These are phyloP conservation scores for Holotrichia oblita DNA, from an alignment of 1,140 invertebrate genomes.

Conservation along the genomic window DNA sequence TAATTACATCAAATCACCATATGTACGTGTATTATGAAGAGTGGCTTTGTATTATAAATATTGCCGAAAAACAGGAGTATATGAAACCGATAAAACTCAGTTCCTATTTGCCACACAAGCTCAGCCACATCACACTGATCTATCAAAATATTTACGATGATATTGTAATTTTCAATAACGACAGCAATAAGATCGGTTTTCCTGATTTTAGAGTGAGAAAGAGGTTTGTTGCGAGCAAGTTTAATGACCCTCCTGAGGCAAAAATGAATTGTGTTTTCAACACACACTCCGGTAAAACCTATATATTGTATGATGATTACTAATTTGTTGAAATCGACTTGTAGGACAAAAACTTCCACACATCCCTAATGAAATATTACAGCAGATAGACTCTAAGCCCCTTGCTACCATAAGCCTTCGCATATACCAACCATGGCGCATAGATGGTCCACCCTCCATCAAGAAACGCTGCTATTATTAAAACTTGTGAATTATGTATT, in stretches of 20 bases:
- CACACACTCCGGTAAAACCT: not conserved
- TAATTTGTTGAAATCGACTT: too few relatives aligned
- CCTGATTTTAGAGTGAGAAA: not conserved
- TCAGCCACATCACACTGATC: conserved; percentile 39
- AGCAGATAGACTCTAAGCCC: too few relatives aligned
- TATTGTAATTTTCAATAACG: not conserved
- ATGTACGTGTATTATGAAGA: conserved; percentile 40
- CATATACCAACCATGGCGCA: too few relatives aligned
- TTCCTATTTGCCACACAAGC: conserved; percentile 39
- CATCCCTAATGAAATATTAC: too few relatives aligned
- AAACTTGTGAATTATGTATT: too few relatives aligned
- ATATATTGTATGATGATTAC: too few relatives aligned
- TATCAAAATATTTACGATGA: conserved; percentile 39
- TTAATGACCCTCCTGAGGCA: not conserved
- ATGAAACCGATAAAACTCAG: too few relatives aligned
- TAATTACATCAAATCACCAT: too few relatives aligned
- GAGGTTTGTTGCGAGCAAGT: not conserved
- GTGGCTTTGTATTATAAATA: conserved; percentile 30
- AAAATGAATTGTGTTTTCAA: conserved; percentile 19
- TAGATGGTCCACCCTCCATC: too few relatives aligned
- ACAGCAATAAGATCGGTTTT: not conserved
- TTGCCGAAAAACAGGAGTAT: not conserved
- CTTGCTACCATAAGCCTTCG: too few relatives aligned
- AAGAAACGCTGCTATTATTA: too few relatives aligned
- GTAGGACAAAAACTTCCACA: too few relatives aligned